Evolutionary conservation across 2,888 invertebrate genomes (phyloP).

Genomic region (Orchestes rusci): DNA sequence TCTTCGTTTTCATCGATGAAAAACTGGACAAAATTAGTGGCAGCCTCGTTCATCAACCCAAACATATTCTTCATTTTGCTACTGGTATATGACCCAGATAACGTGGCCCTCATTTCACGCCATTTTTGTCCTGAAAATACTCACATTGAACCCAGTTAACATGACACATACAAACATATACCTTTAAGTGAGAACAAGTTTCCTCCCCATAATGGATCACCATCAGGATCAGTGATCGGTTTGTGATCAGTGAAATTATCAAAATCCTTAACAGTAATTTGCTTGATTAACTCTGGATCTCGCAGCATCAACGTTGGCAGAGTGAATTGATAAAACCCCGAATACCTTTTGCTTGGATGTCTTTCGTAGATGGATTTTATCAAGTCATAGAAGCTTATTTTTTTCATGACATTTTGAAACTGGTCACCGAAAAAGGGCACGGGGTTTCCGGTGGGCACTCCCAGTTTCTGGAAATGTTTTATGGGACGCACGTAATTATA

Average conservation of each 20-base stretch:
- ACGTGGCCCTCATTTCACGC: slow-evolving; percentile 36
- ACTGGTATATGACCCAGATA: slow-evolving; percentile 38
- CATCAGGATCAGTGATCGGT: slow-evolving; percentile 28
- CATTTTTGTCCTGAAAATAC: slow-evolving; percentile 31
- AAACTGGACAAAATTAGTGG: slow-evolving; percentile 27
- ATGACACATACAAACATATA: too few species aligned
- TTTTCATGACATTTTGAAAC: slow-evolving; percentile 16
- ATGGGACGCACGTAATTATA: slow-evolving; percentile 14
- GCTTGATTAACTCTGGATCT: slow-evolving; percentile 54
- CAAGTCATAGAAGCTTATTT: slow-evolving; percentile 21
- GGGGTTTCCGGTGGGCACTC: slow-evolving; percentile 25
- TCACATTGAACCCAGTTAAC: too few species aligned
- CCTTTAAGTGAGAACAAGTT: slow-evolving; percentile 34
- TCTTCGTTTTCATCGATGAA: slow-evolving; percentile 31
- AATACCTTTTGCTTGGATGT: slow-evolving; percentile 29
- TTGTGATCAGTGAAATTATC: slow-evolving; percentile 46
- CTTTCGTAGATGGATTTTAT: slow-evolving; percentile 24
- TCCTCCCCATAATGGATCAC: slow-evolving; percentile 47
- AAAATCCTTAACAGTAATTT: slow-evolving; percentile 51
- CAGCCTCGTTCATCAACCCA: slow-evolving; percentile 29
- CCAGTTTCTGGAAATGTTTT: slow-evolving; percentile 21
- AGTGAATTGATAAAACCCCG: slow-evolving; percentile 29
- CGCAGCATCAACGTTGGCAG: slow-evolving; percentile 47
- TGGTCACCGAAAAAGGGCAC: slow-evolving; percentile 24
- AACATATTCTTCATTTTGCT: slow-evolving; percentile 40